Conservation (phyloP, 2,888 invertebrate species). For the Ochropleura plecta region DNA sequence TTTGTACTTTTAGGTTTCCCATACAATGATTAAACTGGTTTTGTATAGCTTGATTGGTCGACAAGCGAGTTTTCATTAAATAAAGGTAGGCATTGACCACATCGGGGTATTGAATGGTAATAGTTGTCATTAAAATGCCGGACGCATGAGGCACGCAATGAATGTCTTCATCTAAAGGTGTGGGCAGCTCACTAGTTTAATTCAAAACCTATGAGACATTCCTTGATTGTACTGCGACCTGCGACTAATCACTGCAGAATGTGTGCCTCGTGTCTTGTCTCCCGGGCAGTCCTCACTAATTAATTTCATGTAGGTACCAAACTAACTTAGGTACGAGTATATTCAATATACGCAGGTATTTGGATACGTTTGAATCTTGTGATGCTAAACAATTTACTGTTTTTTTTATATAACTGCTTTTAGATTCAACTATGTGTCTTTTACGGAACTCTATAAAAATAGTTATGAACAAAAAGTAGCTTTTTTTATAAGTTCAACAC, state of each 20-base stretch:
- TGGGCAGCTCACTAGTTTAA: slow-evolving; percentile 35
- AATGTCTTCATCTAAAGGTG: slow-evolving; percentile 29
- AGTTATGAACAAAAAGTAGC: not conserved
- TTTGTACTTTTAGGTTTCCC: too few relatives aligned
- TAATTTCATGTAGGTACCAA: slow-evolving; percentile 8
- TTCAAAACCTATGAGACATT: slow-evolving; percentile 36
- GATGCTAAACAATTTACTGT: not conserved
- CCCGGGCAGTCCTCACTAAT: slow-evolving; percentile 12
- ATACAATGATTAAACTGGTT: too few relatives aligned
- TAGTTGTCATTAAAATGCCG: slow-evolving; percentile 21
- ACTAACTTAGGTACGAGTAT: not conserved
- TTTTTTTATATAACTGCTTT: not conserved
- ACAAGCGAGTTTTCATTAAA: not conserved
- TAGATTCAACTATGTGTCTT: not conserved
- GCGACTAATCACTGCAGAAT: slow-evolving; percentile 34
- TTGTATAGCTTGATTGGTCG: too few relatives aligned
- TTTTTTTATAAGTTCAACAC: not conserved
- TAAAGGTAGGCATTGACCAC: not conserved
- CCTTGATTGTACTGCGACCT: slow-evolving; percentile 26
- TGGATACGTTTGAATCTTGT: not conserved
- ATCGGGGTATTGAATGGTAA: not conserved
- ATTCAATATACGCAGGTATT: not conserved
- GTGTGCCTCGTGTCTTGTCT: slow-evolving; percentile 9
- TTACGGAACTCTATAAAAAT: not conserved
- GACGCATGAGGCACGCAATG: not conserved